phyloP scores from a whole-genome alignment of 2,113 vertebrate genomes.

The Solenodon paradoxus region DNA sequence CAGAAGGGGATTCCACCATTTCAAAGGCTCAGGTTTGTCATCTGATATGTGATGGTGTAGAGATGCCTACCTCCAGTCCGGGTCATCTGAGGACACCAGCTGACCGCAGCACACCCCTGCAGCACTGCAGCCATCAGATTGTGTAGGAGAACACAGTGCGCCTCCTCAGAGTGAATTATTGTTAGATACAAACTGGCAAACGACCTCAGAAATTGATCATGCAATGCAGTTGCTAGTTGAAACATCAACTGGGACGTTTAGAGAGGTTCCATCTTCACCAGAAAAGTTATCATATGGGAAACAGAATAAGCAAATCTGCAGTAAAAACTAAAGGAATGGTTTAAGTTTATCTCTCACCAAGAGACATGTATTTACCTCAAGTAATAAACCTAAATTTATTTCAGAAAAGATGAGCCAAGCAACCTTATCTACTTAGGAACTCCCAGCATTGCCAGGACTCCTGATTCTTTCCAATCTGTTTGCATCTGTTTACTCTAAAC shows the following conservation, averaged over 20 bases:
- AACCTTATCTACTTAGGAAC: not conserved
- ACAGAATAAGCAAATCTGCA: not conserved
- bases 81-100: not conserved
- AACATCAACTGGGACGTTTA: not conserved
- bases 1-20: not conserved
- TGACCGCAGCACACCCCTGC: not conserved
- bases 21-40: not conserved
- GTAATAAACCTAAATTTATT: not conserved
- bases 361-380: not conserved
- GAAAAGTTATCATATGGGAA: not conserved
- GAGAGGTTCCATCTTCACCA: not conserved
- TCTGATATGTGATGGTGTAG: not conserved
- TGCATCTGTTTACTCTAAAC: not conserved
- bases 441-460: not conserved
- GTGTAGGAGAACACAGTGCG: not conserved
- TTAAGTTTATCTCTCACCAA: not conserved
- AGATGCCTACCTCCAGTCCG: not conserved
- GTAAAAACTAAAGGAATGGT: not conserved
- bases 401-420: not conserved
- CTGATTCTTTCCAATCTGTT: not conserved
- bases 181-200: not conserved
- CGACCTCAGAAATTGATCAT: not conserved
- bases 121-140: not conserved
- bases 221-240: not conserved
- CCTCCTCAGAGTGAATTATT: not conserved